These are phyloP conservation scores for Tetragonula clypearis DNA, from an alignment of 1,140 invertebrate species.

Conservation along the genomic window DNA sequence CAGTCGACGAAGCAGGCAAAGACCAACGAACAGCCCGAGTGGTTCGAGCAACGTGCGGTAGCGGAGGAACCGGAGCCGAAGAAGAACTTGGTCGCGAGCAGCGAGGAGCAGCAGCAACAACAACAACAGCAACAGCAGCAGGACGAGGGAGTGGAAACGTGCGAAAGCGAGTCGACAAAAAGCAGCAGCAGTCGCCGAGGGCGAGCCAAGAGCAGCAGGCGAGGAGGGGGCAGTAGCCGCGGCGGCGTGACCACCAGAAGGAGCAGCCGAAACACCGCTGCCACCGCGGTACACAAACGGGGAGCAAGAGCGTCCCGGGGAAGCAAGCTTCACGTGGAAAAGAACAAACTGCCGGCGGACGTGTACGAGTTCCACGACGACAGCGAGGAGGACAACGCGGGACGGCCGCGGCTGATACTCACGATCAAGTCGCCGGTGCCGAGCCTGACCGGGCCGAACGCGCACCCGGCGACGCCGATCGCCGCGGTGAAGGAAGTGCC, in stretches of 20 bases:
- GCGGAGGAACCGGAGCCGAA: slow-evolving; percentile 75
- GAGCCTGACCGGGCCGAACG: slow-evolving; percentile 72
- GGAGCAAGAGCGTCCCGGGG: slow-evolving; percentile 83
- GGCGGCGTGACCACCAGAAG: slow-evolving; percentile 82
- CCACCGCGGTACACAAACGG: slow-evolving; percentile 73
- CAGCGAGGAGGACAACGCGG: slow-evolving; percentile 87
- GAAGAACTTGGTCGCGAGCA: slow-evolving; percentile 62
- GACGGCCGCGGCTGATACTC: slow-evolving; percentile 88
- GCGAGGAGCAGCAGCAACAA: slow-evolving; percentile 66
- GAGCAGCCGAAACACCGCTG: slow-evolving; percentile 74
- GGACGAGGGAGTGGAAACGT: slow-evolving; percentile 77
- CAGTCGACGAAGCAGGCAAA: slow-evolving; percentile 9
- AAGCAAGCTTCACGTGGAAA: slow-evolving; percentile 83
- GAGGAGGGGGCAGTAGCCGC: slow-evolving; percentile 81
- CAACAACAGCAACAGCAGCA: slow-evolving; percentile 6
- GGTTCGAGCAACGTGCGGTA: slow-evolving; percentile 78
- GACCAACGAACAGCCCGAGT: slow-evolving; percentile 56
- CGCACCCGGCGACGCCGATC: slow-evolving; percentile 75
- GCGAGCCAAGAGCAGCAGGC: slow-evolving; percentile 71
- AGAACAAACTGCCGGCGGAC: slow-evolving; percentile 85
- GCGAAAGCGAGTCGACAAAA: slow-evolving; percentile 74
- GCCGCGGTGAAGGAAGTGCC: slow-evolving; percentile 84
- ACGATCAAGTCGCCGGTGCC: slow-evolving; percentile 89
- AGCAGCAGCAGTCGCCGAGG: slow-evolving; percentile 69
- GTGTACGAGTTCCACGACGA: slow-evolving; percentile 93